A percentile compares a stretch with the other conserved stretches of the same genome.
Conservation (phyloP, 2,888 invertebrate genomes). For the Apodemia hepburni region DNA sequence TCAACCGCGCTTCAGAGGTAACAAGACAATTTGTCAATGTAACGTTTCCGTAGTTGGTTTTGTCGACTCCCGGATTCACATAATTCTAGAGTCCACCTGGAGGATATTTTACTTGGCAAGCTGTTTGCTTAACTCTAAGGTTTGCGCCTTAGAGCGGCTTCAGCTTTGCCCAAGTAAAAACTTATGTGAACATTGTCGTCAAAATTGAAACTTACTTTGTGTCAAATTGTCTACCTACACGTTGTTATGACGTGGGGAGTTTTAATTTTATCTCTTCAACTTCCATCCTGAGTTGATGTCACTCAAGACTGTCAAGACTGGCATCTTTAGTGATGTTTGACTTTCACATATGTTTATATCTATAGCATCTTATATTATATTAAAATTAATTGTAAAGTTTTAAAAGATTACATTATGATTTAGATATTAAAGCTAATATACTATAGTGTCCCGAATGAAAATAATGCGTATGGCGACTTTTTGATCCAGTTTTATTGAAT, state of each 20-base stretch:
- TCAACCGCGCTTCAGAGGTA: slow-evolving; percentile 47
- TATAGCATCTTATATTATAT: not conserved
- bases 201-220: slow-evolving; percentile 59
- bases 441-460: too few relatives aligned
- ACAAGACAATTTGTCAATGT: slow-evolving; percentile 57
- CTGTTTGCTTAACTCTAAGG: slow-evolving; percentile 34
- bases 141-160: slow-evolving; percentile 30
- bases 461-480: too few relatives aligned
- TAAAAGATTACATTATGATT: too few relatives aligned
- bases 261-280: slow-evolving; percentile 4
- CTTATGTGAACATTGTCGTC: slow-evolving; percentile 58
- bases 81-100: slow-evolving; percentile 33
- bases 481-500: too few relatives aligned
- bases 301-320: not conserved
- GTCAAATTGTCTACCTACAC: slow-evolving; percentile 53
- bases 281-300: not conserved
- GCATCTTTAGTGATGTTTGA: not conserved
- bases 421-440: too few relatives aligned
- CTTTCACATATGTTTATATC: not conserved
- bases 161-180: slow-evolving; percentile 44
- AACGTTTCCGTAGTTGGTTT: slow-evolving; percentile 54
- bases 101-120: slow-evolving; percentile 40
- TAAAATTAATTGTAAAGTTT: not conserved
- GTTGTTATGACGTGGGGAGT: slow-evolving; percentile 45
- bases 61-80: slow-evolving; percentile 52